Conservation (phyloP, 2,888 invertebrate species). For the Drosophila fulvimacula region DNA sequence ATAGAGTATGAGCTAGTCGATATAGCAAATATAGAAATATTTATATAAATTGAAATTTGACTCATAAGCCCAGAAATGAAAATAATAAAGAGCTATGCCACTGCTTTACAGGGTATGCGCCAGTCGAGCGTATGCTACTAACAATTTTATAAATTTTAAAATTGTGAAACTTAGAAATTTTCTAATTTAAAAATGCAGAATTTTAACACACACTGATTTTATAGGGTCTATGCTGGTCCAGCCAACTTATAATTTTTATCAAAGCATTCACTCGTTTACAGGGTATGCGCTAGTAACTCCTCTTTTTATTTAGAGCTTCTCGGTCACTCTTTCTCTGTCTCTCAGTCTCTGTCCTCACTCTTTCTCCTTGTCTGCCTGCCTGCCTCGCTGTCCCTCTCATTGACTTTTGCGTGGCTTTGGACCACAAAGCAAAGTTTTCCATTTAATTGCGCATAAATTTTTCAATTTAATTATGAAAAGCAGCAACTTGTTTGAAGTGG, state of each 20-base stretch:
- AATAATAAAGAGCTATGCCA: too few species aligned
- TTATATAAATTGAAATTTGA: too few species aligned
- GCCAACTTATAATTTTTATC: too few species aligned
- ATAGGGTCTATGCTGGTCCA: too few species aligned
- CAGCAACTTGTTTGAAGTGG: constrained; percentile 77
- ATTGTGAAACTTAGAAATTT: too few species aligned
- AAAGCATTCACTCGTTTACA: neutral
- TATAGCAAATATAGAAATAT: too few species aligned
- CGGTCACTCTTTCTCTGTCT: neutral
- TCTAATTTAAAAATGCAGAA: too few species aligned
- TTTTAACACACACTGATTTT: too few species aligned
- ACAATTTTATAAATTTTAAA: too few species aligned
- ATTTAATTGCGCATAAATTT: constrained; percentile 81
- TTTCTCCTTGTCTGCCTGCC: neutral
- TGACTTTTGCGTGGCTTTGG: constrained; percentile 39
- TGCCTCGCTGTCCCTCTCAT: constrained; percentile 8
- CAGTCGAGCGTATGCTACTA: neutral
- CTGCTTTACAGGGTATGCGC: neutral
- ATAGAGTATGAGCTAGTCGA: too few species aligned
- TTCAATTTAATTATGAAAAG: constrained; percentile 78
- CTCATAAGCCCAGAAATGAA: too few species aligned
- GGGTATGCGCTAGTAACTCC: neutral
- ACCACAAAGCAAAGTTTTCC: constrained; percentile 75
- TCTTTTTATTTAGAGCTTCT: neutral
- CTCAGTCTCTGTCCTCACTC: neutral